phyloP scores from a whole-genome alignment of 2,888 invertebrate genomes.

The Erannis defoliaria region DNA sequence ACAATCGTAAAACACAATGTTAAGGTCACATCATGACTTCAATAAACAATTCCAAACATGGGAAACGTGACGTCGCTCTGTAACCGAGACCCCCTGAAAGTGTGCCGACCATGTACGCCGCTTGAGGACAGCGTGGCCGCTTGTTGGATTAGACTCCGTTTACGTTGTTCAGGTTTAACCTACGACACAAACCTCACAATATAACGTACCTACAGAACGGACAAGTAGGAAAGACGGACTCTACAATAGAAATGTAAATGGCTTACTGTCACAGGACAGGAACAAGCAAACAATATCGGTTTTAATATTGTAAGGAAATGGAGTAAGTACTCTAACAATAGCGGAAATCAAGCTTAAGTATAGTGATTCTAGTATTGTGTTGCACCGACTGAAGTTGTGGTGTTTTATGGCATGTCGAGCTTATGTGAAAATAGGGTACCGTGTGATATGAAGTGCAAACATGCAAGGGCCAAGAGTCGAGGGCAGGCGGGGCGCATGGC shows the following conservation, averaged over 20 bases:
- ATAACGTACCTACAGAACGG: conserved; percentile 27
- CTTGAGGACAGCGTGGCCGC: conserved; percentile 63
- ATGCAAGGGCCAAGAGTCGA: conserved; percentile 66
- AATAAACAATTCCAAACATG: conserved; percentile 83
- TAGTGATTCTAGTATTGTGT: conserved; percentile 16
- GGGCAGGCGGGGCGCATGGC: conserved; percentile 67
- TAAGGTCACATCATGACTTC: conserved; percentile 86
- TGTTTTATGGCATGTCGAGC: conserved; percentile 23
- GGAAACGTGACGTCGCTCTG: conserved; percentile 82
- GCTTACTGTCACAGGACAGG: conserved; percentile 38
- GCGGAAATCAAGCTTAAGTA: conserved; percentile 32
- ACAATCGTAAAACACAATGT: conserved; percentile 86
- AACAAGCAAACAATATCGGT: conserved; percentile 38
- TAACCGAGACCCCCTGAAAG: conserved; percentile 77
- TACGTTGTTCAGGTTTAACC: conserved; percentile 47
- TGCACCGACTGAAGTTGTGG: neutral
- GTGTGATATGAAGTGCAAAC: conserved; percentile 56
- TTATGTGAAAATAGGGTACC: conserved; percentile 36
- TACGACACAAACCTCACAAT: conserved; percentile 37
- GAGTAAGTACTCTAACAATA: conserved; percentile 30
- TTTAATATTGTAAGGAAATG: conserved; percentile 33
- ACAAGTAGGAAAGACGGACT: conserved; percentile 33
- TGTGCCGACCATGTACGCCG: conserved; percentile 76
- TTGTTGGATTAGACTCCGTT: conserved; percentile 51
- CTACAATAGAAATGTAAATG: conserved; percentile 44